Base-by-base conservation (phyloP, 2,113 vertebrate genomes). In the Nerophis lumbriciformis region DNA sequence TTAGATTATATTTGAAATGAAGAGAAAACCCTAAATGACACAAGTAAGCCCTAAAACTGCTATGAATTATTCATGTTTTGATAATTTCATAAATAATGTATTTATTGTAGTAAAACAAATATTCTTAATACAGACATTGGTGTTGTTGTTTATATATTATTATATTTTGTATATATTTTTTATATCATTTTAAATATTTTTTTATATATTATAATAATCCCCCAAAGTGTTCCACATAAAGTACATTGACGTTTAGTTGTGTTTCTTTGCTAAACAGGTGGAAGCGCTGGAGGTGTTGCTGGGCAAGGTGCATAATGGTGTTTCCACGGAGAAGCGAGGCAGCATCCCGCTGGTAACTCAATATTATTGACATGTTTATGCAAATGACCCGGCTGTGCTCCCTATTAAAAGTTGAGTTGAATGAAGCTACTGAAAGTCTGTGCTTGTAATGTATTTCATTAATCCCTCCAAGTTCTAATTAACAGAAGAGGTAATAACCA, bases 281-380 rank as follows among this genome's bases (percentile, higher is more conserved):
- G 91, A 91, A 5, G 88, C 84, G 0, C 82, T 92, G 82, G 85
- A 88, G 57, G 78, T 75, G 63, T 67, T 92, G 50, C 66, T 91
- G 68, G 86, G 74, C 12, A 77, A 68, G 73, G 79, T 84, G 70
- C 80, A 88, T 1, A 66, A 50, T 51, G 79, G 58, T 6, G 36
- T 76, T 6, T 82, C 76, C 38, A 54, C 79, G 0, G 87, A 91
- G 70, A 92, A 91, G 54, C 71, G 86, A 82, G 91, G 88, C 14
- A 84, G 47, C 72, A 90, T 91, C 64, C 83, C 87, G 0, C 53
- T 81, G 84, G 90, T 87, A 69, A 83, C 71, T 60, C 4, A 2
- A 11, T 15, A 35, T 45, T 59, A 7, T 13, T n/a, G 9, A 16
- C 47, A 5, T 1, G 10, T 53, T 48, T 11, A 28, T 15, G 19